Conservation (phyloP, 2,113 vertebrate genomes). For the Manacus vitellinus region DNA sequence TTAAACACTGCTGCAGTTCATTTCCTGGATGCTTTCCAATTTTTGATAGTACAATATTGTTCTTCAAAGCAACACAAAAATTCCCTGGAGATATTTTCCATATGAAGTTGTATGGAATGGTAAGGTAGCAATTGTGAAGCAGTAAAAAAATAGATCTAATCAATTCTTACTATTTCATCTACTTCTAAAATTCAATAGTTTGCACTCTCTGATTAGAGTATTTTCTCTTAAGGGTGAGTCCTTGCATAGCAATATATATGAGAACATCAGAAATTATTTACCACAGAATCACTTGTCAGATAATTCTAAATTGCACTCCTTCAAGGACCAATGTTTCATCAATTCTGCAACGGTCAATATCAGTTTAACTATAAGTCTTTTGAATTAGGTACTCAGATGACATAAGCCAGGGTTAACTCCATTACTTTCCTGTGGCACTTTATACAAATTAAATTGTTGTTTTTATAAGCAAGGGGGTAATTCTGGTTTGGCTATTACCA, state of each 20-base stretch:
- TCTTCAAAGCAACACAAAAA: not conserved
- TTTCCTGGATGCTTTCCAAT: not conserved
- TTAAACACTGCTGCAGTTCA: not conserved
- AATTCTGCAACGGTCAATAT: not conserved
- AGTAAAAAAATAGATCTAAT: not conserved
- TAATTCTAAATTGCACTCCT: not conserved
- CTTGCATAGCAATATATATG: not conserved
- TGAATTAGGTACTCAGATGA: not conserved
- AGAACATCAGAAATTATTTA: not conserved
- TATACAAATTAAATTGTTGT: not conserved
- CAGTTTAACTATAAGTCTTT: not conserved
- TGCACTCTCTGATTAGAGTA: not conserved
- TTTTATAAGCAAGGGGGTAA: not conserved
- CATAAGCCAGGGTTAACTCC: not conserved
- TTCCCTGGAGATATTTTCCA: not conserved
- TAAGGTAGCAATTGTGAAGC: not conserved
- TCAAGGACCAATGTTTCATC: not conserved
- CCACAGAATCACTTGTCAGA: not conserved
- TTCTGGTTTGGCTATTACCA: not conserved
- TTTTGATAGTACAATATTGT: not conserved
- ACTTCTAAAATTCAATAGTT: not conserved
- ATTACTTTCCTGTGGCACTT: not conserved
- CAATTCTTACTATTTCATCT: not conserved
- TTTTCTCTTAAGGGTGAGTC: not conserved
- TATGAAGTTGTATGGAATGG: not conserved